Evolutionary conservation across 2,797 vertebrate genomes (phyloP).

Genomic region (Tachyglossus aculeatus): DNA sequence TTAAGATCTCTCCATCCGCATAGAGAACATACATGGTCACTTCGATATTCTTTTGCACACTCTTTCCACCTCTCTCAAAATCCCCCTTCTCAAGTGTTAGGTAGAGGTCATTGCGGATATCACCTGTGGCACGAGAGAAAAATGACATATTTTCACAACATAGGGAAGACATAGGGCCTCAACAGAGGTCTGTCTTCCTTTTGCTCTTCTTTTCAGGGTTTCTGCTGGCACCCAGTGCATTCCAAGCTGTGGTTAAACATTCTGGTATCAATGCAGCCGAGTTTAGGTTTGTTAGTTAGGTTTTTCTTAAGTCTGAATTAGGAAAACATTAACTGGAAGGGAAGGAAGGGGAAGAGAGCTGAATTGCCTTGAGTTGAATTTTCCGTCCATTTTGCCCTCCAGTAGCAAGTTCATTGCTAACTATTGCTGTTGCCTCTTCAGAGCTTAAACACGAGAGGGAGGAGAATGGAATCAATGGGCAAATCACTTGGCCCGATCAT

Average conservation of each 20-base stretch:
- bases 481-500: conserved; percentile 7
- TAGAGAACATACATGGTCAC: conserved; percentile 97
- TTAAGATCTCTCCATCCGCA: conserved; percentile 94
- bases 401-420: too few species aligned
- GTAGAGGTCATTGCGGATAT: conserved; percentile 95
- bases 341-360: background rate
- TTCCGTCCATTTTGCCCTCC: background rate
- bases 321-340: conserved; percentile 3
- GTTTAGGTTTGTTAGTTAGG: conserved; percentile 67
- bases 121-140: conserved; percentile 76
- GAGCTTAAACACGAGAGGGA: background rate
- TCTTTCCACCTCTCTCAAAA: conserved; percentile 97
- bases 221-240: conserved; percentile 63
- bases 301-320: conserved; percentile 51
- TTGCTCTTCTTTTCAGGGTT: conserved; percentile 42
- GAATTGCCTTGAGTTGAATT: background rate
- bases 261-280: conserved; percentile 51
- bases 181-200: conserved; percentile 11
- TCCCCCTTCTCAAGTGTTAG: conserved; percentile 94
- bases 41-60: conserved; percentile 99
- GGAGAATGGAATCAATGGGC: conserved; percentile 10
- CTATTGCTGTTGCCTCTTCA: too few species aligned
- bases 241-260: conserved; percentile 76
- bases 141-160: background rate
- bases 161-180: accelerated